Conservation (phyloP, 2,113 vertebrate species). For the Macrotus californicus region DNA sequence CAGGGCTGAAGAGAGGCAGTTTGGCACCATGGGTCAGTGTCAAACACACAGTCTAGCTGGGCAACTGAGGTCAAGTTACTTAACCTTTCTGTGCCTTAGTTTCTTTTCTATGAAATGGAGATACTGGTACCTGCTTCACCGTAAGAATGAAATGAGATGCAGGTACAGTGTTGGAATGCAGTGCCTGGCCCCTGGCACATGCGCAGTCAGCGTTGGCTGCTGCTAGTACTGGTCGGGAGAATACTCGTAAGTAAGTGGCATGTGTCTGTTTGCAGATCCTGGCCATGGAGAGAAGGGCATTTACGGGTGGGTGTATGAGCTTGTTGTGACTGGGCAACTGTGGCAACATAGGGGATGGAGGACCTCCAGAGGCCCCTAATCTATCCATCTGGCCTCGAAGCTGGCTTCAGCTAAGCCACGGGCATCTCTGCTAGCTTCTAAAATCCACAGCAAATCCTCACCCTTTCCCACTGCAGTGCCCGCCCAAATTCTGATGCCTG, state of each 20-base stretch:
- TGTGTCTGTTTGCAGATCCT: not conserved
- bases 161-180: not conserved
- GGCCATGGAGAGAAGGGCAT: not conserved
- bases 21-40: not conserved
- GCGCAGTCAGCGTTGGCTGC: not conserved
- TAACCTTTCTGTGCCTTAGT: not conserved
- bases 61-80: not conserved
- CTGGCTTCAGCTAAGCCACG: conserved; percentile 3
- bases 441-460: not conserved
- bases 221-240: fast-evolving
- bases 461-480: not conserved
- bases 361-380: not conserved
- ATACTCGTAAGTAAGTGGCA: fast-evolving
- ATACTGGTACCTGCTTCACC: not conserved
- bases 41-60: not conserved
- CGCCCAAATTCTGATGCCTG: not conserved
- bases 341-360: not conserved
- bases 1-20: not conserved
- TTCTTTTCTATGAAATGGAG: not conserved
- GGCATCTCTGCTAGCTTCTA: not conserved
- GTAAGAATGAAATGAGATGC: not conserved
- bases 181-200: fast-evolving
- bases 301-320: not conserved
- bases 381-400: conserved; percentile 38
- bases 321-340: not conserved